These are phyloP conservation scores for Labrus mixtus DNA, from an alignment of 2,113 vertebrate species.

Conservation along the genomic window DNA sequence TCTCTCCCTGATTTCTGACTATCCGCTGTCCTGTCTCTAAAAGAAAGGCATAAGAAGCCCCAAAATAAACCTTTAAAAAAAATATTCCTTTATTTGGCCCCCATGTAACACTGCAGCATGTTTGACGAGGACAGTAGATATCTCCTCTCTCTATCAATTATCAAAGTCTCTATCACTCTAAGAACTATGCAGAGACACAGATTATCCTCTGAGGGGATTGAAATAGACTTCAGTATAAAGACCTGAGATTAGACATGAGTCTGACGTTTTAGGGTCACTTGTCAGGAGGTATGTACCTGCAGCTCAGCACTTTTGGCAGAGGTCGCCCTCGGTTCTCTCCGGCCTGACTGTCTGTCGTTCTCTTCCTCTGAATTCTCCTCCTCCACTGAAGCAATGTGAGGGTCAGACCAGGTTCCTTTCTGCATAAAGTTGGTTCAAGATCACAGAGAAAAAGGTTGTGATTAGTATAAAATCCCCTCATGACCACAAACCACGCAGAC, in stretches of 20 bases:
- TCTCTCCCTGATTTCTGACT: too few species aligned
- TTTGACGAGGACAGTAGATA: constrained; percentile 16
- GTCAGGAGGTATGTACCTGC: constrained; percentile 74
- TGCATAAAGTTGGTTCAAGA: constrained; percentile 43
- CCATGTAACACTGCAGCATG: background rate
- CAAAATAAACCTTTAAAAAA: too few species aligned
- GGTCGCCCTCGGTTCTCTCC: constrained; percentile 20
- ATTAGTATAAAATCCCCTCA: constrained; percentile 42
- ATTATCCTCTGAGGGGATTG: constrained; percentile 12
- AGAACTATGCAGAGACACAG: constrained; percentile 23
- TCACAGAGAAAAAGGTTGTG: constrained; percentile 36
- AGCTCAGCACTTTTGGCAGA: constrained; percentile 58
- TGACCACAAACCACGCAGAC: constrained; percentile 48
- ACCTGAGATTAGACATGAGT: constrained; percentile 41
- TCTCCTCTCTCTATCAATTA: background rate
- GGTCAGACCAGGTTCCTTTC: constrained; percentile 42
- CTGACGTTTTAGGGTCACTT: constrained; percentile 46
- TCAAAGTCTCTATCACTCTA: background rate
- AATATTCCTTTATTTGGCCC: too few species aligned
- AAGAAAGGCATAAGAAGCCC: too few species aligned
- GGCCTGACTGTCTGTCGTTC: constrained; percentile 24
- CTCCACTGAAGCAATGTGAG: constrained; percentile 13
- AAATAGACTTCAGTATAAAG: constrained; percentile 35
- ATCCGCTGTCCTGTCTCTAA: too few species aligned
- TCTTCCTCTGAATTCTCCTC: constrained; percentile 30